A percentile compares a stretch with the other conserved stretches of the same genome.
These are phyloP conservation scores for Platichthys flesus DNA, from an alignment of 2,113 vertebrate species.

Conservation along the genomic window DNA sequence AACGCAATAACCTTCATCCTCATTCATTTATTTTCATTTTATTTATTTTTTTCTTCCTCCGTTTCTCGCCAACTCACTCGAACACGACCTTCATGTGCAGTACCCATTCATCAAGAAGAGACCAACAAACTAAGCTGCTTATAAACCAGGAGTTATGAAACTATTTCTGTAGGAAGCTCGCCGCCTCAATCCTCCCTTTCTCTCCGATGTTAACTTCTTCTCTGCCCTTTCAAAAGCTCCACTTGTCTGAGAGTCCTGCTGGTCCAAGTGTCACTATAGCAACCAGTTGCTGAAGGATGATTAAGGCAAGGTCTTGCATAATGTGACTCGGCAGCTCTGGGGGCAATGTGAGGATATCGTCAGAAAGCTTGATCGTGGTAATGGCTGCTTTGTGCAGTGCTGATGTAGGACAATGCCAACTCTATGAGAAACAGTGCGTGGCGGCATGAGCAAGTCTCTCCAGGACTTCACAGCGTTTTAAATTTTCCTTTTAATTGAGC, in stretches of 20 bases:
- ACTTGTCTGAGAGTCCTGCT: conserved; percentile 37
- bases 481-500: neutral
- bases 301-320: conserved; percentile 42
- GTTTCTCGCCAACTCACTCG: neutral
- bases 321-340: conserved; percentile 43
- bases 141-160: conserved; percentile 39
- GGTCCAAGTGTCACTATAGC: conserved; percentile 47
- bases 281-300: conserved; percentile 49
- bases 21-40: neutral
- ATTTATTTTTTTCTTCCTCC: neutral
- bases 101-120: conserved; percentile 14
- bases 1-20: neutral
- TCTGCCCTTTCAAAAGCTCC: conserved; percentile 29
- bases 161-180: conserved; percentile 41
- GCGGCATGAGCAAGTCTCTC: neutral
- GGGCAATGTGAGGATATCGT: conserved; percentile 27
- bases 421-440: conserved; percentile 10
- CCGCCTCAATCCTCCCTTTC: conserved; percentile 22
- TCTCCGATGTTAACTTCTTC: conserved; percentile 19
- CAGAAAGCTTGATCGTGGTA: neutral
- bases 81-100: neutral
- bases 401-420: conserved; percentile 37
- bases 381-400: conserved; percentile 43
- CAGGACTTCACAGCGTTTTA: too few species aligned
- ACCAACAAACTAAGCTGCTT: conserved; percentile 32